Percentiles rank a stretch among this genome's conserved stretches.
These are phyloP conservation scores for Nephrotoma guestfalica DNA, from an alignment of 2,888 invertebrate genomes.

Conservation along the genomic window DNA sequence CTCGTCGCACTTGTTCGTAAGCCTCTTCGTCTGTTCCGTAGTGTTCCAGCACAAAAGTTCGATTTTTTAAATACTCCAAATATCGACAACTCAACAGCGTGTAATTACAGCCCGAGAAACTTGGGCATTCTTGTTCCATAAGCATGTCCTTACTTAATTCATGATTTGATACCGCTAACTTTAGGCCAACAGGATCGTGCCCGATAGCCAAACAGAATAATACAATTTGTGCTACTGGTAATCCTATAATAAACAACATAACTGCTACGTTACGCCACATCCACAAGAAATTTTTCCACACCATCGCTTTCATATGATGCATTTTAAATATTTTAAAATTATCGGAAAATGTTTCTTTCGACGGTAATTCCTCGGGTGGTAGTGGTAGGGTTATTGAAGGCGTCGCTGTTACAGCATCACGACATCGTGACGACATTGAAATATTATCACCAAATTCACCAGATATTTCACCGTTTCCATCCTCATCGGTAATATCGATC, in stretches of 20 bases:
- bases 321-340: conserved; percentile 48
- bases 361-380: conserved; percentile 52
- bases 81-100: conserved; percentile 63
- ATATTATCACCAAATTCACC: conserved; percentile 80
- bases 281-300: conserved; percentile 82
- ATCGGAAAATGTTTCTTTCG: conserved; percentile 36
- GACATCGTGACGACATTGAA: conserved; percentile 57
- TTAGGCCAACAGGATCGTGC: conserved; percentile 65
- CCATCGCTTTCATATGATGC: conserved; percentile 62
- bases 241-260: conserved; percentile 68
- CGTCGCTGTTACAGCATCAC: conserved; percentile 46
- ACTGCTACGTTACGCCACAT: conserved; percentile 65
- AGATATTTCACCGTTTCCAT: conserved; percentile 55
- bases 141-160: conserved; percentile 44
- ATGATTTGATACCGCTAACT: conserved; percentile 66
- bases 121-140: conserved; percentile 34
- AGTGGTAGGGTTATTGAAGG: conserved; percentile 40
- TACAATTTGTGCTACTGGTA: conserved; percentile 75
- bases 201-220: conserved; percentile 81
- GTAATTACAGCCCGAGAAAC: conserved; percentile 42
- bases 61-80: conserved; percentile 51
- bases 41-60: conserved; percentile 45
- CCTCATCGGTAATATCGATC: conserved; percentile 50
- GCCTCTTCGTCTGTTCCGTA: conserved; percentile 46
- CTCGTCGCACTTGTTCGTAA: conserved; percentile 47